phyloP scores from a whole-genome alignment of 2,797 vertebrate genomes.

The Allobates femoralis region DNA sequence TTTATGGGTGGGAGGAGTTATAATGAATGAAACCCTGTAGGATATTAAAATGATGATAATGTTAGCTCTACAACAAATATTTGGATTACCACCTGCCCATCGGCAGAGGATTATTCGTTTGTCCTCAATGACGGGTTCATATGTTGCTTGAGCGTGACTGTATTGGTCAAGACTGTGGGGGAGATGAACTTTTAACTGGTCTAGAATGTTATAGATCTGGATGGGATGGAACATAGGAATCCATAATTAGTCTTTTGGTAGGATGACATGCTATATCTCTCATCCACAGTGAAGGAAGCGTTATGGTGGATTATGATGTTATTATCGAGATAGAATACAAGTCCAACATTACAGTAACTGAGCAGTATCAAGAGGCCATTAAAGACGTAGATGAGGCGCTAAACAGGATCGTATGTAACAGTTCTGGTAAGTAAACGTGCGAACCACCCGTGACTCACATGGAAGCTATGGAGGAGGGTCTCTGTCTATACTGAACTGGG shows the following conservation, averaged over 20 bases:
- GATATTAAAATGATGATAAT: neutral
- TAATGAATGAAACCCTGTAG: too few relatives aligned
- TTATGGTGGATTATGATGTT: slow-evolving; percentile 18
- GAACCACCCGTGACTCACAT: neutral
- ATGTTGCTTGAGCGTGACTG: neutral
- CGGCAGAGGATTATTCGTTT: neutral
- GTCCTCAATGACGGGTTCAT: neutral
- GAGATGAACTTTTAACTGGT: neutral
- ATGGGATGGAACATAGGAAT: neutral
- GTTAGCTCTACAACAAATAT: neutral
- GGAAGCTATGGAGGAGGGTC: too few relatives aligned
- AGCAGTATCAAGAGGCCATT: neutral
- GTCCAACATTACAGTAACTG: neutral
- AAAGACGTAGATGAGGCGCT: neutral
- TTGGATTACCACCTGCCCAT: neutral
- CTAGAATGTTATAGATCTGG: neutral
- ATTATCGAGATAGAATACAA: neutral
- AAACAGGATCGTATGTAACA: neutral
- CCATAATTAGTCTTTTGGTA: neutral
- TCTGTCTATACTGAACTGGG: too few relatives aligned
- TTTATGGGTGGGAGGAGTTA: neutral
- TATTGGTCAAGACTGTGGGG: neutral
- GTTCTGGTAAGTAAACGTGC: neutral
- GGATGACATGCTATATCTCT: neutral
- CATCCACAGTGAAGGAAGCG: neutral